Percentiles rank a stretch among this genome's conserved stretches.
Evolutionary conservation across 2,113 vertebrate genomes (phyloP).

Genomic region (Smithornis capensis): DNA sequence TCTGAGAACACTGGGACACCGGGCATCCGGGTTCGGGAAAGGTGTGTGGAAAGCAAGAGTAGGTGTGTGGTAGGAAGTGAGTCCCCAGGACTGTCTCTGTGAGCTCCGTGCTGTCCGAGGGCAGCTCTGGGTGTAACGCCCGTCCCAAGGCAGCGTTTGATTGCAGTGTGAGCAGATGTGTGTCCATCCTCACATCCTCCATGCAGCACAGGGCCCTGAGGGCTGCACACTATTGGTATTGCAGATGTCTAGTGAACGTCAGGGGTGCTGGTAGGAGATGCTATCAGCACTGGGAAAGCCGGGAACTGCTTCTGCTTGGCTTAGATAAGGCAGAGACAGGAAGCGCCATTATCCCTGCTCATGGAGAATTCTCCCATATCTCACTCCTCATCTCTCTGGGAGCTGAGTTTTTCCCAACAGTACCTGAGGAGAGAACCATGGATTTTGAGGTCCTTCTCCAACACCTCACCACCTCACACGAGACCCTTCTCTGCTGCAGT

Average conservation of each 20-base stretch:
- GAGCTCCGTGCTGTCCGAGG: rapidly evolving
- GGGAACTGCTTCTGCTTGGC: neutral
- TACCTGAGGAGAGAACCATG: neutral
- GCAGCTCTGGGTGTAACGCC: rapidly evolving
- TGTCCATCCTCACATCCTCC: rapidly evolving
- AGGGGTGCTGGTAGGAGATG: neutral
- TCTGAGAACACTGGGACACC: neutral
- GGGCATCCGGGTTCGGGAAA: neutral
- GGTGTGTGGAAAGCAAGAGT: neutral
- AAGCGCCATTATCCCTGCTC: neutral
- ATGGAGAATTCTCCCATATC: neutral
- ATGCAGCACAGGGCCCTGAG: rapidly evolving
- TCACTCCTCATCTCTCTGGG: neutral
- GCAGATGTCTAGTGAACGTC: neutral
- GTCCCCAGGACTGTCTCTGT: neutral
- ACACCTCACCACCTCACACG: rapidly evolving
- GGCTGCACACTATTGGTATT: neutral
- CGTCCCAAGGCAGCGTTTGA: rapidly evolving
- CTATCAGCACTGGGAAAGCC: neutral
- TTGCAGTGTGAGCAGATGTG: neutral
- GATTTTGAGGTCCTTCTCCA: neutral
- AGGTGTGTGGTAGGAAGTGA: neutral
- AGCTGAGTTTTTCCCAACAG: neutral
- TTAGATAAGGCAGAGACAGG: constrained; percentile 25
- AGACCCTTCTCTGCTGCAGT: neutral